Evolutionary conservation across 1,140 invertebrate genomes (phyloP), one percentile per base, ranked within the genome.

Genomic region (Myzus persicae): DNA sequence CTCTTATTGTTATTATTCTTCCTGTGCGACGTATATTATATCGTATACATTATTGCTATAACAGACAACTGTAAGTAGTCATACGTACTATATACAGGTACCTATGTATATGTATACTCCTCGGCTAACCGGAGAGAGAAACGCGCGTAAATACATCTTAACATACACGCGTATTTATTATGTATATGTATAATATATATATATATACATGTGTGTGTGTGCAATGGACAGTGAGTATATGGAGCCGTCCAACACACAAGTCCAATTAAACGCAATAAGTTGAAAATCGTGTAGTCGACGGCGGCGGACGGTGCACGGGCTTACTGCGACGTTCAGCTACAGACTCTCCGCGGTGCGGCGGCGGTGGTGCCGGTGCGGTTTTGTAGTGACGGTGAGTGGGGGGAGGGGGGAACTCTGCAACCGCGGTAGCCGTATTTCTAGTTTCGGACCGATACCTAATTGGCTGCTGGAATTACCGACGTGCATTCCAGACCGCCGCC

Each of bases 211-310:
- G n/a, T n/a, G n/a, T n/a, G n/a, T n/a, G n/a, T n/a, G n/a, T n/a
- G n/a, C n/a, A n/a, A n/a, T n/a, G 18, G 38, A 0, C 5, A 24
- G 48, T 51, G 48, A 22, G 20, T 51, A 22, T 85, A 85, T 89
- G 24, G 84, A 44, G 42, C 44, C 26, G 18, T 36, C 46, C 26
- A 89, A 89, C 88, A 89, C 88, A 51, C 48, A 51, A 89, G 91
- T 92, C 91, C 67, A 92, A 92, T 92, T 92, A 92, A 92, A 92
- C 67, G 67, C 91, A 82, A 92, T 82, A 81, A 92, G 91, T 81
- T 91, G 90, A 91, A 92, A 81, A 76, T 38, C 67, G 76, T 92
- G 67, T 92, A 82, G 40, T 44, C 67, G 9, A 44, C 48, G 46
- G 76, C 88, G 36, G 87, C 42, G 44, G 84, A n/a, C 42, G 11